Percentiles rank a stretch among this genome's conserved stretches.
Conservation (phyloP, 2,113 vertebrate genomes). For the Podilymbus podiceps region DNA sequence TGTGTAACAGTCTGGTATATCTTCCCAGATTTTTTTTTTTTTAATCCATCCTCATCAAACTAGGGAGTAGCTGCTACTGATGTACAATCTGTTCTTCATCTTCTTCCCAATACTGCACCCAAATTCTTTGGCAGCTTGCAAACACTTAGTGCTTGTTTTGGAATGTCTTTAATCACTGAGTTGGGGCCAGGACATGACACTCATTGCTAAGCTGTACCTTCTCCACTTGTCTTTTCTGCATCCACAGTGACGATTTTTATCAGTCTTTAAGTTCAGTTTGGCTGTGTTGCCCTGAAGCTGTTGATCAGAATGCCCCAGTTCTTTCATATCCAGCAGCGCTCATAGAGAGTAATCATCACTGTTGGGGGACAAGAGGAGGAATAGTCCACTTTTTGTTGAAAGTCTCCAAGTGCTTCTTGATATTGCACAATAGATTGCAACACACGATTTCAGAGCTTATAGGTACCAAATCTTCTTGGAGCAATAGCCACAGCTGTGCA, state of each 20-base stretch:
- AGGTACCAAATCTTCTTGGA: background rate
- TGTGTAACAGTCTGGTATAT: background rate
- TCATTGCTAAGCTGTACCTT: background rate
- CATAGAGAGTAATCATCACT: background rate
- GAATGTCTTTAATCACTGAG: slow-evolving; percentile 43
- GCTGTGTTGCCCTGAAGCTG: background rate
- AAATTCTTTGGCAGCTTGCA: slow-evolving; percentile 68
- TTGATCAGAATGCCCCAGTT: background rate
- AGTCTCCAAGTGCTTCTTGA: background rate
- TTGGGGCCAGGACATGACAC: slow-evolving; percentile 9
- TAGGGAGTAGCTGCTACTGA: slow-evolving; percentile 47
- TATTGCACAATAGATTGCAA: background rate
- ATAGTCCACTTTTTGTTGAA: background rate
- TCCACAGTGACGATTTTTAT: background rate
- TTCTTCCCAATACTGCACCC: slow-evolving; percentile 59
- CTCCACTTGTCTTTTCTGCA: slow-evolving; percentile 11
- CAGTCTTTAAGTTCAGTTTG: background rate
- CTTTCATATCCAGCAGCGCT: background rate
- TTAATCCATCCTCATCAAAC: background rate
- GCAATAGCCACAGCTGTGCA: background rate
- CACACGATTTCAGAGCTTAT: background rate
- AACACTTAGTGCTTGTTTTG: slow-evolving; percentile 47
- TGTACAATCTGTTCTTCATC: slow-evolving; percentile 62
- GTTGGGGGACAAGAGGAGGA: background rate
- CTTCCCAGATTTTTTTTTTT: slow-evolving; percentile 9